phyloP scores from a whole-genome alignment of 2,888 invertebrate genomes.

The Synanthedon myopaeformis region DNA sequence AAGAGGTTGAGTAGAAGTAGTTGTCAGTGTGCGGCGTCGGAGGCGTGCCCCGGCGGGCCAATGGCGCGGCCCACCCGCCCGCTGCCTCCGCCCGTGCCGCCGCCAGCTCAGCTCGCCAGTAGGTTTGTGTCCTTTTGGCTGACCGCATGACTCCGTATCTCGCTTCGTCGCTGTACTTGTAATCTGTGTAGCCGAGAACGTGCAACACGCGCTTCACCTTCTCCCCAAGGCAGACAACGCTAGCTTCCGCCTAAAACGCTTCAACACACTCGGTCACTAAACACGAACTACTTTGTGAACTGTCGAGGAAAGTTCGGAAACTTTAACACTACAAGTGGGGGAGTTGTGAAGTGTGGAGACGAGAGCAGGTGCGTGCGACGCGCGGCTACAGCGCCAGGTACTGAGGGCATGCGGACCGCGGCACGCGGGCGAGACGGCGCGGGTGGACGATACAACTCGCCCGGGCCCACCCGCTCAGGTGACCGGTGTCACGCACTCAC shows the following conservation, averaged over 20 bases:
- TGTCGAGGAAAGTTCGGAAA: slow-evolving; percentile 31
- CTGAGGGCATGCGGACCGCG: slow-evolving; percentile 32
- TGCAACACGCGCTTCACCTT: slow-evolving; percentile 58
- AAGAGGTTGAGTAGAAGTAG: slow-evolving; percentile 24
- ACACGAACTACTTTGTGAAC: slow-evolving; percentile 41
- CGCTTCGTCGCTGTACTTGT: slow-evolving; percentile 68
- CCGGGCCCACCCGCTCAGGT: slow-evolving; percentile 6
- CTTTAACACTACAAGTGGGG: slow-evolving; percentile 18
- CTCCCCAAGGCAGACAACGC: slow-evolving; percentile 35
- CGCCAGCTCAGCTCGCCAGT: slow-evolving; percentile 60
- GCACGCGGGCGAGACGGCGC: slow-evolving; percentile 48
- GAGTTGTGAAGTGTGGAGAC: slow-evolving; percentile 39
- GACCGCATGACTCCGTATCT: slow-evolving; percentile 72
- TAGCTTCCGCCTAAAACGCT: slow-evolving; percentile 52
- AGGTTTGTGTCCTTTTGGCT: slow-evolving; percentile 72
- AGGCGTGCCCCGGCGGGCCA: slow-evolving; percentile 63
- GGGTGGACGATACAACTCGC: slow-evolving; percentile 36
- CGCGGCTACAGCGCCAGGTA: slow-evolving; percentile 55
- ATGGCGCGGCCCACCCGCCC: slow-evolving; percentile 51
- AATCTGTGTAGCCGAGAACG: slow-evolving; percentile 41
- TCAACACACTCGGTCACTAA: slow-evolving; percentile 27
- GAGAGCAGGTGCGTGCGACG: slow-evolving; percentile 29
- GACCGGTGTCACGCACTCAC: slow-evolving; percentile 17
- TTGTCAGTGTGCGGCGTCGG: slow-evolving; percentile 33
- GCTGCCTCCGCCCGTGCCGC: slow-evolving; percentile 38